phyloP scores from a whole-genome alignment of 2,797 vertebrate species.

The Channallabes apus region DNA sequence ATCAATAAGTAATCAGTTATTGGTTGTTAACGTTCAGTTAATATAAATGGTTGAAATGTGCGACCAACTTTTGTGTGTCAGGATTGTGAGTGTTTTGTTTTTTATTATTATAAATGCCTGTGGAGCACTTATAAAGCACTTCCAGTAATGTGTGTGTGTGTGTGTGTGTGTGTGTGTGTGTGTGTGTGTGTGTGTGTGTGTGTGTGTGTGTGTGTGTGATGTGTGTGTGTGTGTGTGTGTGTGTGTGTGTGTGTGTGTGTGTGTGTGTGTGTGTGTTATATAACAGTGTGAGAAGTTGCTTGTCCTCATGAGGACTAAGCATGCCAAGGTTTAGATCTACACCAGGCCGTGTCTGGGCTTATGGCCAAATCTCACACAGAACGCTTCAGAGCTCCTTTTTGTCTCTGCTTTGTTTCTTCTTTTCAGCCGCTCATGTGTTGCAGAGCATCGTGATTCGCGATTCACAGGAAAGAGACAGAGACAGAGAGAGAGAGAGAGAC shows the following conservation, averaged over 20 bases:
- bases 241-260: conserved; percentile 2
- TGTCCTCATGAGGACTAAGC: not conserved
- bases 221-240: not conserved
- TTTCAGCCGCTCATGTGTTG: not conserved
- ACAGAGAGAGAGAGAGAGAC: not conserved
- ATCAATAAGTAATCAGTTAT: no score
- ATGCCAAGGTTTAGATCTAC: no score
- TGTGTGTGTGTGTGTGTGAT: conserved; percentile 10
- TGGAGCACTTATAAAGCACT: not conserved
- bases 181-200: not conserved
- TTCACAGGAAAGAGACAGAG: not conserved
- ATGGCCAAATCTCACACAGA: not conserved
- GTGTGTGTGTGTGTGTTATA: conserved; percentile 3
- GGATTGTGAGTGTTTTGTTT: not conserved
- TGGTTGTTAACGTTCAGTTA: no score
- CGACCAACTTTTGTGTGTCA: not conserved
- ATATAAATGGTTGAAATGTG: no score
- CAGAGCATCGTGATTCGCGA: not conserved
- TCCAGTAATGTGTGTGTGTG: not conserved
- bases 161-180: not conserved
- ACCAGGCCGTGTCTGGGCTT: not conserved
- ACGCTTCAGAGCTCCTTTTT: not conserved
- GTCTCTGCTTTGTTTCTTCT: no score
- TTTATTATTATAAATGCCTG: no score
- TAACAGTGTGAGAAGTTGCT: not conserved